Conservation (phyloP, 2,888 invertebrate genomes). For the Drosophila nr. perissopoda region DNA sequence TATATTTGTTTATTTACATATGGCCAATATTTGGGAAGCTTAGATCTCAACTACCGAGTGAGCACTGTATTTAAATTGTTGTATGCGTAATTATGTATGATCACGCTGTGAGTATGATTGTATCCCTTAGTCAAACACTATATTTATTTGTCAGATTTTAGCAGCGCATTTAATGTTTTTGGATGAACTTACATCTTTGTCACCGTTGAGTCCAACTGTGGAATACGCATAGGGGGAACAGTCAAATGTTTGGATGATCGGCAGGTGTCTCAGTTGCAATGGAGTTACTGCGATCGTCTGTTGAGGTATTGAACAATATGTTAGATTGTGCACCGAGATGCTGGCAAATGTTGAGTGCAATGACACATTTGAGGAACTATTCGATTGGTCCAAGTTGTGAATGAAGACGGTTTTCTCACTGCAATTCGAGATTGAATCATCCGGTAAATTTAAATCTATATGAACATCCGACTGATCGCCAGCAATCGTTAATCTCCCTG, state of each 20-base stretch:
- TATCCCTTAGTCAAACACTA: slow-evolving; percentile 2
- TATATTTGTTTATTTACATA: background rate
- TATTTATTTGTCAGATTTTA: background rate
- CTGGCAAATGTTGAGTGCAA: slow-evolving; percentile 41
- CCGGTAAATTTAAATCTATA: slow-evolving; percentile 41
- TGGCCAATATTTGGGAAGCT: background rate
- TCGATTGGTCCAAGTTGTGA: slow-evolving; percentile 58
- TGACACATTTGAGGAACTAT: slow-evolving; percentile 59
- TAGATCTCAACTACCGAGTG: background rate
- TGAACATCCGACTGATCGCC: slow-evolving; percentile 30
- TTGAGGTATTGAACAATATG: slow-evolving; percentile 24
- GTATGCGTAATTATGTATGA: background rate
- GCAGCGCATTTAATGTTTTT: background rate
- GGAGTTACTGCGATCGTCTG: slow-evolving; percentile 31
- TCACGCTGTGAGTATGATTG: background rate
- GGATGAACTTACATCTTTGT: slow-evolving; percentile 76
- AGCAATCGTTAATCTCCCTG: slow-evolving; percentile 14
- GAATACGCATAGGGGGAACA: slow-evolving; percentile 72
- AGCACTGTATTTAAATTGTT: background rate
- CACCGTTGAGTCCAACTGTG: slow-evolving; percentile 38
- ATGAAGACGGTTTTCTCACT: slow-evolving; percentile 69
- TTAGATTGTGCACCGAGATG: slow-evolving; percentile 30
- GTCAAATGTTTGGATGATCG: slow-evolving; percentile 80
- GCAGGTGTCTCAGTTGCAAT: slow-evolving; percentile 67
- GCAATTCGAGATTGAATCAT: slow-evolving; percentile 66